Percentiles rank a stretch among this genome's conserved stretches.
Evolutionary conservation across 2,797 vertebrate genomes (phyloP).

Genomic region (Mus caroli): DNA sequence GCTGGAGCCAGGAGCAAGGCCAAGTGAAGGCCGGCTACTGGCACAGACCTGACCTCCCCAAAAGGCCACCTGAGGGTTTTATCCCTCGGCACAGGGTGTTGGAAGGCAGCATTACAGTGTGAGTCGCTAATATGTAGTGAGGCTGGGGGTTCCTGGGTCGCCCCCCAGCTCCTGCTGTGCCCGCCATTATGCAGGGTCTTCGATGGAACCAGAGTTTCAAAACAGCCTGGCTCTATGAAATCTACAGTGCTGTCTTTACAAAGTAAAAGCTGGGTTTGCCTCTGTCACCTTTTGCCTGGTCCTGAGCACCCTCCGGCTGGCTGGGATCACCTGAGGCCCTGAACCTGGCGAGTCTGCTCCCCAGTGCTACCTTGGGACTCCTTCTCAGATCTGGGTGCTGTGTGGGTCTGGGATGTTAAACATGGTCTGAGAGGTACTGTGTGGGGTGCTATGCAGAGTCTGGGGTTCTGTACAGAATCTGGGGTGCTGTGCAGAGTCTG

Average conservation of each 20-base stretch:
- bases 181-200: background rate
- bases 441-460: too few species aligned
- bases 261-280: background rate
- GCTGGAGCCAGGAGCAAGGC: conserved; percentile 9
- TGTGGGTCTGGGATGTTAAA: too few species aligned
- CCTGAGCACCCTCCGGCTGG: rapidly evolving
- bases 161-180: background rate
- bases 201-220: conserved; percentile 29
- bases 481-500: background rate
- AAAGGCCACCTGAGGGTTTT: conserved; percentile 62
- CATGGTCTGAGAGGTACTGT: too few species aligned
- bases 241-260: background rate
- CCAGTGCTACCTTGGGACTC: background rate
- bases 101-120: conserved; percentile 69
- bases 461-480: too few species aligned
- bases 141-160: background rate
- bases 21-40: background rate
- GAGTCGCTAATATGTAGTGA: conserved; percentile 22
- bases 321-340: background rate
- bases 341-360: background rate
- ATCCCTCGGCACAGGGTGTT: conserved; percentile 57
- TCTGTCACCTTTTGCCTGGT: background rate
- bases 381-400: background rate
- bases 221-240: background rate
- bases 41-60: background rate